phyloP scores from a whole-genome alignment of 2,113 vertebrate species.

The Chloebia gouldiae region DNA sequence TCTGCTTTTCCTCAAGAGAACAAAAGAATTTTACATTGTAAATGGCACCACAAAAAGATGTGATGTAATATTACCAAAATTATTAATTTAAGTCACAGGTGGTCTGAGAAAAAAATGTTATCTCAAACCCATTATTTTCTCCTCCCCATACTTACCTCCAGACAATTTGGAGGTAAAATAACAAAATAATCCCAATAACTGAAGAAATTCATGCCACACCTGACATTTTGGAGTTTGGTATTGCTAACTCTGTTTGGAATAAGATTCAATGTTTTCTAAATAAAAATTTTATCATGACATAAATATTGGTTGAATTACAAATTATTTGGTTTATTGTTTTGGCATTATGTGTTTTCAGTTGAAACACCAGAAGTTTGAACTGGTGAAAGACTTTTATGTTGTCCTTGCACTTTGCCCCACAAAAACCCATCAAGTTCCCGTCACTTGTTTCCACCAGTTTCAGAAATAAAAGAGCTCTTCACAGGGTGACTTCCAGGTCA shows the following conservation, averaged over 20 bases:
- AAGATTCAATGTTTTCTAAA: neutral
- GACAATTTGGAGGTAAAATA: neutral
- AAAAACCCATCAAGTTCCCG: neutral
- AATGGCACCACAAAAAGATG: neutral
- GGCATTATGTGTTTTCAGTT: neutral
- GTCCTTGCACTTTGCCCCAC: neutral
- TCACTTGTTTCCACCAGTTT: neutral
- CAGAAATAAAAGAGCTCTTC: neutral
- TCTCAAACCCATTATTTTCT: neutral
- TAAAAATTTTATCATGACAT: neutral
- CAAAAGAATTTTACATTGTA: neutral
- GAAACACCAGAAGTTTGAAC: neutral
- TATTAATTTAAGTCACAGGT: neutral
- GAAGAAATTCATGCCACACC: neutral
- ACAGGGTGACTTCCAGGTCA: neutral
- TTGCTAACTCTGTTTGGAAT: neutral
- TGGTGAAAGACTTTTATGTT: neutral
- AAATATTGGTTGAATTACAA: neutral
- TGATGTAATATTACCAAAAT: neutral
- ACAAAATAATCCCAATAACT: neutral
- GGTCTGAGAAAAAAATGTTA: neutral
- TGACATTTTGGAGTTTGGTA: neutral
- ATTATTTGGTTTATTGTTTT: neutral
- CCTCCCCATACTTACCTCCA: neutral
- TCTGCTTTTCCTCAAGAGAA: neutral